These are phyloP conservation scores for Xiphophorus birchmanni DNA, from an alignment of 2,797 vertebrate species.

Conservation along the genomic window DNA sequence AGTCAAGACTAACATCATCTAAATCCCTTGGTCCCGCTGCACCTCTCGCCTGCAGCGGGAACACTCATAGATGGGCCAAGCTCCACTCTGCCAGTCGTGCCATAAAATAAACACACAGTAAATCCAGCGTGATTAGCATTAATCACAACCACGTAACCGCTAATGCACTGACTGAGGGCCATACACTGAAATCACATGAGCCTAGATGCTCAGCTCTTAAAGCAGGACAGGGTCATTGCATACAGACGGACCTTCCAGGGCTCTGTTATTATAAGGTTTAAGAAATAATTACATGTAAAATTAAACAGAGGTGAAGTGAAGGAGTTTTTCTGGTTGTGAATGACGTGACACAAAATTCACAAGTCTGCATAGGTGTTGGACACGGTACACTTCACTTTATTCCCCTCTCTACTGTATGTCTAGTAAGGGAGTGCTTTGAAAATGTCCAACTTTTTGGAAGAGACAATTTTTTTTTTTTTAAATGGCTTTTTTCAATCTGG, in stretches of 20 bases:
- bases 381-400: constrained; percentile 62
- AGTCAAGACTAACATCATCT: constrained; percentile 68
- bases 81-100: constrained; percentile 65
- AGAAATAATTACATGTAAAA: constrained; percentile 39
- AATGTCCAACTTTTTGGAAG: constrained; percentile 63
- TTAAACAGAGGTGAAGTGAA: constrained; percentile 24
- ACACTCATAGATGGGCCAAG: constrained; percentile 52
- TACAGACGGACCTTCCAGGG: constrained; percentile 32
- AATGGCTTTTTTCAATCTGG: constrained; percentile 71
- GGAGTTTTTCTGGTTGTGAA: constrained; percentile 7
- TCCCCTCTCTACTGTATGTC: constrained; percentile 52
- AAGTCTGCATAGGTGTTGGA: constrained; percentile 55
- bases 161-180: constrained; percentile 64
- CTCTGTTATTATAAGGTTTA: constrained; percentile 21
- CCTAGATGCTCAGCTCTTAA: constrained; percentile 45
- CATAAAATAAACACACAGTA: constrained; percentile 81
- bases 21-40: constrained; percentile 54
- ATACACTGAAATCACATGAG: constrained; percentile 62
- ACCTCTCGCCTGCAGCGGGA: constrained; percentile 63
- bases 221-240: constrained; percentile 10
- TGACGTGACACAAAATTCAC: constrained; percentile 35
- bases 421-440: constrained; percentile 59
- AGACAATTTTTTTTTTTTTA: no score
- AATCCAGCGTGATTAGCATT: constrained; percentile 79
- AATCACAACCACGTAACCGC: constrained; percentile 78